Evolutionary conservation across 2,113 vertebrate species (phyloP).

Genomic region (Nematolebias whitei): DNA sequence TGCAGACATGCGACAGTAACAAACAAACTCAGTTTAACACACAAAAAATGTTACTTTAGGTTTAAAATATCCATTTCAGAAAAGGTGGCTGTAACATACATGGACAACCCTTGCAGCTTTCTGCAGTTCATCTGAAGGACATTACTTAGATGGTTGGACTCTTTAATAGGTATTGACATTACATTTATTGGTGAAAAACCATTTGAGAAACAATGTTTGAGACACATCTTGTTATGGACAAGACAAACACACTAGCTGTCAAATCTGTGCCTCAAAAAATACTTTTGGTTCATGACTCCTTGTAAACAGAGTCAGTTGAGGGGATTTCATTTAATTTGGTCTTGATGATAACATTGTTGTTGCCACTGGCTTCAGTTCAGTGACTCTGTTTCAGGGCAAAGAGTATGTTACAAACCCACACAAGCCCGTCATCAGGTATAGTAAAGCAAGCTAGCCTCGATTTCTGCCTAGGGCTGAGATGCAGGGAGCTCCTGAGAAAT

Average conservation of each 20-base stretch:
- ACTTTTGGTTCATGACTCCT: constrained; percentile 19
- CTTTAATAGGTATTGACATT: not conserved
- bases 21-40: constrained; percentile 23
- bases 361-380: constrained; percentile 25
- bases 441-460: constrained; percentile 7
- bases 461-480: not conserved
- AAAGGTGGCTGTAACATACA: not conserved
- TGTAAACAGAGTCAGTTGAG: constrained; percentile 35
- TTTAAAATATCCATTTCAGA: constrained; percentile 26
- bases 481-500: not conserved
- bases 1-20: constrained; percentile 28
- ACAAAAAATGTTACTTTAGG: constrained; percentile 13
- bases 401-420: constrained; percentile 1
- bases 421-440: constrained; percentile 3
- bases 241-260: constrained; percentile 18
- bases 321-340: constrained; percentile 41
- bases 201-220: not conserved
- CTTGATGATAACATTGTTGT: constrained; percentile 39
- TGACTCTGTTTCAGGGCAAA: constrained; percentile 7
- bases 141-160: not conserved
- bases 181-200: not conserved
- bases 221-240: not conserved
- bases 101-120: not conserved
- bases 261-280: constrained; percentile 13
- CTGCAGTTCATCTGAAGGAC: not conserved